A percentile compares a stretch with the other conserved stretches of the same genome.
Evolutionary conservation across 2,797 vertebrate genomes (phyloP).

Genomic region (Danio kyathit): DNA sequence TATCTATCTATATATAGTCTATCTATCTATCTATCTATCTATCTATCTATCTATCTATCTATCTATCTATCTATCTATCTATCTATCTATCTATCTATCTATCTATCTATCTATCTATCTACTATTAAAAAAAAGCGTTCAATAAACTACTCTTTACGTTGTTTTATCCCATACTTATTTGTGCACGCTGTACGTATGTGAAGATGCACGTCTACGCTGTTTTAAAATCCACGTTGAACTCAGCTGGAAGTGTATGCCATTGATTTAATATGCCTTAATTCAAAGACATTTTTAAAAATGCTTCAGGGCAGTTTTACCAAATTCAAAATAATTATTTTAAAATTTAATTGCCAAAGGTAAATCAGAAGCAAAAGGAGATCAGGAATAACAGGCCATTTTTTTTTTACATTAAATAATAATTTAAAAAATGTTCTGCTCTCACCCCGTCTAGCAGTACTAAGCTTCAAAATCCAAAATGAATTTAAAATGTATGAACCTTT

Average conservation of each 20-base stretch:
- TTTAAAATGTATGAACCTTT: not conserved
- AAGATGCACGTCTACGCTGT: constrained; percentile 68
- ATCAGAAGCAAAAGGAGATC: constrained; percentile 5
- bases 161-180: not conserved
- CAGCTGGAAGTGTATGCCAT: constrained; percentile 85
- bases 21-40: too few relatives aligned
- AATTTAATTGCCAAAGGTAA: constrained; percentile 17
- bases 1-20: too few relatives aligned
- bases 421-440: too few relatives aligned
- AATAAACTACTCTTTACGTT: not conserved
- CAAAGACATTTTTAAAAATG: constrained; percentile 79
- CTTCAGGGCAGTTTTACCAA: constrained; percentile 67
- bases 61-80: too few relatives aligned
- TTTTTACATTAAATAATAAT: not conserved
- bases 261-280: constrained; percentile 87
- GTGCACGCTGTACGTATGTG: constrained; percentile 49
- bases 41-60: too few relatives aligned
- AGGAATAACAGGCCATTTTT: not conserved
- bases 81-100: too few relatives aligned
- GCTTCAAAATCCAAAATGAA: not conserved
- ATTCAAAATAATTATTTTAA: constrained; percentile 23
- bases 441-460: not conserved
- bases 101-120: too few relatives aligned
- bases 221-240: constrained; percentile 76
- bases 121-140: not conserved